Evolutionary conservation across 2,888 invertebrate genomes (phyloP).

Genomic region (Tricholauxania praeusta): DNA sequence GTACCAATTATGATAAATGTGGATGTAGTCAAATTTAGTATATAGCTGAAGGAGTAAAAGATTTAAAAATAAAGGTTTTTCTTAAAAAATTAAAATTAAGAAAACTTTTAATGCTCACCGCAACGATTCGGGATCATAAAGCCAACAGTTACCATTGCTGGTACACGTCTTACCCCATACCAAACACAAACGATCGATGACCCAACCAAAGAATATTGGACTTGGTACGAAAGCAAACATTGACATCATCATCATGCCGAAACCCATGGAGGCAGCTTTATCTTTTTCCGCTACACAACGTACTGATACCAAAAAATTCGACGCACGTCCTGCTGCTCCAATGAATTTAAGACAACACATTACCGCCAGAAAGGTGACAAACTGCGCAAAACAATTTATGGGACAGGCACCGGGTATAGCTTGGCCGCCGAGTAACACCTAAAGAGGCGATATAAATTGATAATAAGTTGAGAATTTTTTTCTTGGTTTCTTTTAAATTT

Average conservation of each 20-base stretch:
- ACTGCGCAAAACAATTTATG: conserved; percentile 72
- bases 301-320: conserved; percentile 74
- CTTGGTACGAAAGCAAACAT: conserved; percentile 81
- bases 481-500: too few relatives aligned
- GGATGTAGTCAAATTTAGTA: conserved; percentile 76
- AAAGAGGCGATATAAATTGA: not conserved
- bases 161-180: conserved; percentile 82
- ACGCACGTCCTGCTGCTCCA: conserved; percentile 74
- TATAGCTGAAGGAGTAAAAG: conserved; percentile 67
- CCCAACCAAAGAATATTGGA: conserved; percentile 81
- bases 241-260: conserved; percentile 77
- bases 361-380: conserved; percentile 71
- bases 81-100: too few relatives aligned
- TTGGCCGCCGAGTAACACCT: conserved; percentile 63
- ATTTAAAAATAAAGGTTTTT: too few relatives aligned
- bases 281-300: conserved; percentile 80
- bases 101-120: conserved; percentile 52
- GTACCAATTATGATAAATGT: conserved; percentile 75
- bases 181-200: conserved; percentile 74
- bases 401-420: conserved; percentile 71
- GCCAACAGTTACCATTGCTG: conserved; percentile 80
- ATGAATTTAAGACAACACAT: conserved; percentile 73
- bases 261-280: conserved; percentile 79
- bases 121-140: conserved; percentile 76
- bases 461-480: too few relatives aligned